Conservation (phyloP, 1,140 invertebrate genomes). For the Drosophila baimaii region DNA sequence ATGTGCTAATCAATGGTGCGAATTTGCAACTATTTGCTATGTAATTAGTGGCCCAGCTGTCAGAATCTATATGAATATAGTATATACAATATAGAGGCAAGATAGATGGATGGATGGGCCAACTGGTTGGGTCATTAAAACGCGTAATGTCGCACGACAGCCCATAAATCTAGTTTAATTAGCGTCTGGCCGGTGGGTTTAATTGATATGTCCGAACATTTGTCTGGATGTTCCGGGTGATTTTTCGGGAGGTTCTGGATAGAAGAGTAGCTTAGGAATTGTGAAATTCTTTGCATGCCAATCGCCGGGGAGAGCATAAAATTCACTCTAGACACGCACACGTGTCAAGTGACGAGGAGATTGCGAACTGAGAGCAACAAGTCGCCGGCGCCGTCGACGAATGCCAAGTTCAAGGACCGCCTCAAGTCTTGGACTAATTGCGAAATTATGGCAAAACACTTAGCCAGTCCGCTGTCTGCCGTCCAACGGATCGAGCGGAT, state of each 20-base stretch:
- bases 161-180: conserved; percentile 57
- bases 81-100: conserved; percentile 5
- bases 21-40: conserved; percentile 50
- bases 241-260: background rate
- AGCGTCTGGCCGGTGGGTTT: conserved; percentile 27
- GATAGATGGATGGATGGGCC: conserved; percentile 17
- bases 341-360: conserved; percentile 50
- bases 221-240: background rate
- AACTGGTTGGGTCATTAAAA: conserved; percentile 30
- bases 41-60: conserved; percentile 41
- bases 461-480: conserved; percentile 15
- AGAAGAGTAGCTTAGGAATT: conserved; percentile 14
- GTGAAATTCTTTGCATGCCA: conserved; percentile 34
- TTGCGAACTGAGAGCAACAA: conserved; percentile 46
- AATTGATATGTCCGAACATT: conserved; percentile 45
- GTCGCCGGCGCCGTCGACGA: conserved; percentile 32
- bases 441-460: conserved; percentile 54
- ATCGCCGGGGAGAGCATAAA: conserved; percentile 1
- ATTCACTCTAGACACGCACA: conserved; percentile 59
- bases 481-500: conserved; percentile 20
- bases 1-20: conserved; percentile 43
- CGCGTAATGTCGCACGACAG: conserved; percentile 42
- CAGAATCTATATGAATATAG: background rate
- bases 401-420: conserved; percentile 76
- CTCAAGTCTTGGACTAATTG: conserved; percentile 51